These are phyloP conservation scores for Rosalia funebris DNA, from an alignment of 2,888 invertebrate species.

Conservation along the genomic window DNA sequence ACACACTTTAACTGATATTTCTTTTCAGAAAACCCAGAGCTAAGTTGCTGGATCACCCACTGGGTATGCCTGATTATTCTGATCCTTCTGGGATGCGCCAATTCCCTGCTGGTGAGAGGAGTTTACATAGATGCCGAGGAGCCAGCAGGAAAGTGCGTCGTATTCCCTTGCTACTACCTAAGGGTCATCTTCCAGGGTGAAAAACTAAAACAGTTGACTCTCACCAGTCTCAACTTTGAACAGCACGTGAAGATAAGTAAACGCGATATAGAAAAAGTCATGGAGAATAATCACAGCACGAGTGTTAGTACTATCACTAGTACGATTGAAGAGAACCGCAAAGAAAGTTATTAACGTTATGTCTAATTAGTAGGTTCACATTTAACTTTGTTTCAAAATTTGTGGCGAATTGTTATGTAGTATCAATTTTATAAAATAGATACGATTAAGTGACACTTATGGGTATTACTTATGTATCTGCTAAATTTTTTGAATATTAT, in stretches of 20 bases:
- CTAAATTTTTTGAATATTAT: background rate
- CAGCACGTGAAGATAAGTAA: constrained; percentile 35
- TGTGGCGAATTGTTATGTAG: background rate
- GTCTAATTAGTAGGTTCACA: background rate
- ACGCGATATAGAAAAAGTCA: constrained; percentile 34
- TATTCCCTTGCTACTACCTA: constrained; percentile 86
- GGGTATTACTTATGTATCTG: background rate
- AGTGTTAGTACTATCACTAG: constrained; percentile 37
- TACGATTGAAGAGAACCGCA: constrained; percentile 36
- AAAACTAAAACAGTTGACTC: constrained; percentile 68
- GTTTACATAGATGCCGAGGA: constrained; percentile 90
- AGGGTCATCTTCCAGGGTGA: constrained; percentile 79
- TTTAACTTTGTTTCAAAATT: background rate
- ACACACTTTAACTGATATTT: too few relatives aligned
- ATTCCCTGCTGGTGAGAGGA: constrained; percentile 86
- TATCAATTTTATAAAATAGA: background rate
- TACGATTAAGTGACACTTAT: background rate
- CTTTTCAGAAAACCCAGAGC: constrained; percentile 72
- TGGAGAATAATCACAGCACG: constrained; percentile 51
- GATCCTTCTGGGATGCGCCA: constrained; percentile 84
- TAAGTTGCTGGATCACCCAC: constrained; percentile 86
- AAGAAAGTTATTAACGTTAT: constrained; percentile 26
- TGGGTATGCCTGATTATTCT: constrained; percentile 77
- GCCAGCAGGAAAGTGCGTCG: constrained; percentile 82
- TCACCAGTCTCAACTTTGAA: constrained; percentile 20